Conservation (phyloP, 2,888 invertebrate genomes). For the Callyntrura sp. region DNA sequence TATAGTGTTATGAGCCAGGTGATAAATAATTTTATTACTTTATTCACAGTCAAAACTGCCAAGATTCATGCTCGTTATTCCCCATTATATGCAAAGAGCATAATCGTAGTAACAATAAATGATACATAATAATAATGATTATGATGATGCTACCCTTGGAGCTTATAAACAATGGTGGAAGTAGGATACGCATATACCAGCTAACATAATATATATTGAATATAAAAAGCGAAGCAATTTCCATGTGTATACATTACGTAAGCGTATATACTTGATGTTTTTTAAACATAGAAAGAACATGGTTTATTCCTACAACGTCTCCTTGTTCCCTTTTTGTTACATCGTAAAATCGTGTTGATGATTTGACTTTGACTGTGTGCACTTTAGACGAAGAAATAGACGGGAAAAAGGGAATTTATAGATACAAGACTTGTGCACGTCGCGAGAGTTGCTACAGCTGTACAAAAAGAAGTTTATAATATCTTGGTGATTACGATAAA, state of each 20-base stretch:
- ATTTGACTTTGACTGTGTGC: background rate
- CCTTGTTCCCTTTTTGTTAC: background rate
- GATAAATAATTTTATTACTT: conserved; percentile 73
- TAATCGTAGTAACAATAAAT: conserved; percentile 63
- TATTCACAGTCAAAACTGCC: conserved; percentile 71
- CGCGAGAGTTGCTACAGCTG: background rate
- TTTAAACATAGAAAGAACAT: background rate
- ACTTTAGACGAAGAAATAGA: background rate
- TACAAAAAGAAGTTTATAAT: conserved; percentile 49
- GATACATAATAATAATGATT: conserved; percentile 61
- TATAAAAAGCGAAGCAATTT: too few relatives aligned
- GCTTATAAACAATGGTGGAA: conserved; percentile 17
- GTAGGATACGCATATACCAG: too few relatives aligned
- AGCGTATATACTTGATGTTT: background rate
- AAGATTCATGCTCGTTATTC: conserved; percentile 51
- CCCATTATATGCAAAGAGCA: conserved; percentile 49
- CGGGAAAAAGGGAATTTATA: background rate
- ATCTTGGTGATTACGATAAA: conserved; percentile 27
- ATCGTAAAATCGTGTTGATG: conserved; percentile 3
- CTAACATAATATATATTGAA: too few relatives aligned
- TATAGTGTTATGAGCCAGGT: conserved; percentile 54
- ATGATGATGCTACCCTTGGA: conserved; percentile 57
- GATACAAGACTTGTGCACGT: background rate
- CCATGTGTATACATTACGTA: background rate
- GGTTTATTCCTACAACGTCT: background rate